Evolutionary conservation across 1,140 invertebrate species (phyloP).

Genomic region (Papilio polyxenes): DNA sequence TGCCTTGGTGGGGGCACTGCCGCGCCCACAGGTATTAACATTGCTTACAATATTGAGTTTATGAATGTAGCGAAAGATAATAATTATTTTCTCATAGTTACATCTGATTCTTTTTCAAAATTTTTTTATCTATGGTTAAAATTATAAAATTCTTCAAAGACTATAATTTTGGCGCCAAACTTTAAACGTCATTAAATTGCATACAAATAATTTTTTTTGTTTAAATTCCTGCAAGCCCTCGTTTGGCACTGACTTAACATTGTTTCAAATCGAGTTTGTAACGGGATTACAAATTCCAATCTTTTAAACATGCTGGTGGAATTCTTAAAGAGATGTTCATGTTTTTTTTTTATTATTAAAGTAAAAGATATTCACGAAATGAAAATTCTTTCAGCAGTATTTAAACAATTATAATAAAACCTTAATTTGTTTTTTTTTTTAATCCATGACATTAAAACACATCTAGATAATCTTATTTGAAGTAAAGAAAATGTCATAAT

Average conservation of each 20-base stretch:
- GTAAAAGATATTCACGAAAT: no score
- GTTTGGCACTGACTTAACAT: not conserved
- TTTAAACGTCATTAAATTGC: not conserved
- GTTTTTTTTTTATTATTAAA: not conserved
- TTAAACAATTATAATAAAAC: not conserved
- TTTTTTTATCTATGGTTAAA: no score
- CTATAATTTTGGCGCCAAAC: not conserved
- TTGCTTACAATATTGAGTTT: no score
- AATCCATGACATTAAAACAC: not conserved
- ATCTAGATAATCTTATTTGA: not conserved
- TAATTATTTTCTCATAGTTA: no score
- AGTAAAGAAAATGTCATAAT: not conserved
- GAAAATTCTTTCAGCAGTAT: not conserved
- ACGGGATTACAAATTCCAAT: slow-evolving; percentile 37
- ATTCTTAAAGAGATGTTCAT: not conserved
- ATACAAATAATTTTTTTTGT: no score
- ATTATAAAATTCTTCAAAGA: no score
- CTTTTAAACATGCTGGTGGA: slow-evolving; percentile 12
- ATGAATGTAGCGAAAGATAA: no score
- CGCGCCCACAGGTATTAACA: no score
- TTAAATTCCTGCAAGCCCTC: not conserved
- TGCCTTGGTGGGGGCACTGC: no score
- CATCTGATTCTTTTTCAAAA: no score
- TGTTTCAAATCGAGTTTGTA: not conserved
- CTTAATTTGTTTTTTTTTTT: not conserved